phyloP scores from a whole-genome alignment of 2,888 invertebrate genomes.

The Drosophila kanekoi region DNA sequence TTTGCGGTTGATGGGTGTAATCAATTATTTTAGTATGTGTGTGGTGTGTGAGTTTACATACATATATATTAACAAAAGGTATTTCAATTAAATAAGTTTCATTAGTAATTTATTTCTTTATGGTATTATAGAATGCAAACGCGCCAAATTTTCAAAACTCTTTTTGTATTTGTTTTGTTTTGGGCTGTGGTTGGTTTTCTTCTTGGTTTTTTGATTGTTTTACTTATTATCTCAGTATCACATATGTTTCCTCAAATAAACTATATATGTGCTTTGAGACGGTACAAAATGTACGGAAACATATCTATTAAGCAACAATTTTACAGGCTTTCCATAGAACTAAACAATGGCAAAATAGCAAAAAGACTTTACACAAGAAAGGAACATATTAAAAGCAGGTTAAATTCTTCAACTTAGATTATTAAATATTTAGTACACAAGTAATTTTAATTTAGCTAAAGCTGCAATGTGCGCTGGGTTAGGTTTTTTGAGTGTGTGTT shows the following conservation, averaged over 20 bases:
- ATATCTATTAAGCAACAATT: slow-evolving; percentile 73
- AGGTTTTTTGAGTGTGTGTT: slow-evolving; percentile 19
- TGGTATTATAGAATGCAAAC: slow-evolving; percentile 43
- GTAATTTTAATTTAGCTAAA: slow-evolving; percentile 47
- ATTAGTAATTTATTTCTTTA: slow-evolving; percentile 17
- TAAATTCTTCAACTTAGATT: slow-evolving; percentile 43
- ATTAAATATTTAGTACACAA: slow-evolving; percentile 42
- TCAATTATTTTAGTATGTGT: slow-evolving; percentile 11
- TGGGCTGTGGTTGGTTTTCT: slow-evolving; percentile 29
- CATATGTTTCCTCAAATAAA: slow-evolving; percentile 76
- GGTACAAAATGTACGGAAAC: slow-evolving; percentile 63
- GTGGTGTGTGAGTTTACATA: slow-evolving; percentile 21
- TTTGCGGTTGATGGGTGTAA: slow-evolving; percentile 16
- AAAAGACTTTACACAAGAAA: slow-evolving; percentile 50
- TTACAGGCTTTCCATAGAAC: slow-evolving; percentile 49
- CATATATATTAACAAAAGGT: slow-evolving; percentile 25
- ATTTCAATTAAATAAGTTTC: slow-evolving; percentile 40
- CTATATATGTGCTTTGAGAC: slow-evolving; percentile 49
- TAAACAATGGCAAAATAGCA: slow-evolving; percentile 29
- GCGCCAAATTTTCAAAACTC: slow-evolving; percentile 36
- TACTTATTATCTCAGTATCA: slow-evolving; percentile 84
- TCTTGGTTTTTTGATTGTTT: slow-evolving; percentile 58
- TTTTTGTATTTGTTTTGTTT: slow-evolving; percentile 9
- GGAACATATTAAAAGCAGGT: slow-evolving; percentile 58
- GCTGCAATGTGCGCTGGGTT: slow-evolving; percentile 40